phyloP scores from a whole-genome alignment of 2,113 vertebrate species.

The Tylochromis polylepis region DNA sequence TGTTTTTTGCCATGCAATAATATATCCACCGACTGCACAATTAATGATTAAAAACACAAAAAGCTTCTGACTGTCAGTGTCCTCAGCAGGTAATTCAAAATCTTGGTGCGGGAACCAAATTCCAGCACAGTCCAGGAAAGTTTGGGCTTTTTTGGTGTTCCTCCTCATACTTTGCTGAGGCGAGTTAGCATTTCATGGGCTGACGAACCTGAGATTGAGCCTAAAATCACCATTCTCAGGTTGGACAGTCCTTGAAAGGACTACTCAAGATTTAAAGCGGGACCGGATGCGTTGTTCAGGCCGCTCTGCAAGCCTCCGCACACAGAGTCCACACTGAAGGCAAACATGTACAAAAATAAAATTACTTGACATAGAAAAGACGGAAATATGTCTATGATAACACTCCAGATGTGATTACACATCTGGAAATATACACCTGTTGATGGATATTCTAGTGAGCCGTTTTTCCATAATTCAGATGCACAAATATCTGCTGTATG shows the following conservation, averaged over 20 bases:
- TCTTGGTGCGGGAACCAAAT: background rate
- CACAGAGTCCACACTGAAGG: background rate
- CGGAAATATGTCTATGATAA: background rate
- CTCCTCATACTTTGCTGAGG: constrained; percentile 11
- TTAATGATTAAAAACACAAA: background rate
- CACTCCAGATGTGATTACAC: background rate
- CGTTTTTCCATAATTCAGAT: background rate
- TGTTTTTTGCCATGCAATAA: background rate
- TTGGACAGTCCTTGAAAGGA: constrained; percentile 89
- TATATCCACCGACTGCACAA: background rate
- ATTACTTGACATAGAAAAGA: background rate
- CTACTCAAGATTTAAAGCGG: constrained; percentile 51
- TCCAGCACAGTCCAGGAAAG: background rate
- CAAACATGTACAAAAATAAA: background rate
- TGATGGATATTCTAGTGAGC: background rate
- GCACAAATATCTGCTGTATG: background rate
- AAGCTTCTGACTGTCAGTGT: background rate
- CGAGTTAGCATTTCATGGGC: constrained; percentile 83
- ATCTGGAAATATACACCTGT: background rate
- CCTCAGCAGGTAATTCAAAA: background rate
- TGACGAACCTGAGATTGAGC: constrained; percentile 97
- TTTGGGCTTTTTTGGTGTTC: background rate
- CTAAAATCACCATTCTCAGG: constrained; percentile 88
- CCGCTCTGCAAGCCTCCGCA: background rate
- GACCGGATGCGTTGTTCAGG: background rate